phyloP scores from a whole-genome alignment of 2,113 vertebrate genomes.

The Anolis carolinensis region DNA sequence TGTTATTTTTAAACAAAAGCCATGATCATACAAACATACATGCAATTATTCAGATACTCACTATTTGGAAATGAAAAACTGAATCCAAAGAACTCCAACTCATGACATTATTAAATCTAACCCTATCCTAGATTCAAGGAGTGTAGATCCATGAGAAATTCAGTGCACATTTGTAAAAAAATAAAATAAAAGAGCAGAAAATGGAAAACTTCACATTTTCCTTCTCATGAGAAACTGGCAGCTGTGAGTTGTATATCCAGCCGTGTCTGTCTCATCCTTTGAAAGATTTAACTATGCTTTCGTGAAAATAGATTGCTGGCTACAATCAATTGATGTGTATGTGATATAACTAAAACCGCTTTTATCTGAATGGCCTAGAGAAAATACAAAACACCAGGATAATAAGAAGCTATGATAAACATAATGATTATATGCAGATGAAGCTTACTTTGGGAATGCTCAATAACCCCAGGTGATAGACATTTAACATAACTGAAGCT shows the following conservation, averaged over 20 bases:
- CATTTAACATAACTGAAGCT: constrained; percentile 2
- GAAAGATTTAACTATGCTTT: constrained; percentile 62
- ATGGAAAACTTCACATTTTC: constrained; percentile 26
- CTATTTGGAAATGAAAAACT: background rate
- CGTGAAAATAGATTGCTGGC: constrained; percentile 66
- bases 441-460: constrained; percentile 24
- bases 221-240: constrained; percentile 47
- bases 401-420: constrained; percentile 28
- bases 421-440: constrained; percentile 37
- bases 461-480: constrained; percentile 25
- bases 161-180: background rate
- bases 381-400: constrained; percentile 21
- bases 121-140: constrained; percentile 26
- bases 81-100: constrained; percentile 31
- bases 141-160: constrained; percentile 17
- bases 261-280: constrained; percentile 47
- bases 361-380: constrained; percentile 25
- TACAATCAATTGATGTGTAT: constrained; percentile 56
- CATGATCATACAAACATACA: constrained; percentile 45
- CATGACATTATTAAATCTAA: constrained; percentile 35
- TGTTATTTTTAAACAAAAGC: constrained; percentile 51
- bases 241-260: constrained; percentile 35
- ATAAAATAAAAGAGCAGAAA: constrained; percentile 17
- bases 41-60: constrained; percentile 23
- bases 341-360: constrained; percentile 21